Evolutionary conservation across 2,888 invertebrate genomes (phyloP), one percentile per base, ranked within the genome.

Genomic region (Oscheius sp.): DNA sequence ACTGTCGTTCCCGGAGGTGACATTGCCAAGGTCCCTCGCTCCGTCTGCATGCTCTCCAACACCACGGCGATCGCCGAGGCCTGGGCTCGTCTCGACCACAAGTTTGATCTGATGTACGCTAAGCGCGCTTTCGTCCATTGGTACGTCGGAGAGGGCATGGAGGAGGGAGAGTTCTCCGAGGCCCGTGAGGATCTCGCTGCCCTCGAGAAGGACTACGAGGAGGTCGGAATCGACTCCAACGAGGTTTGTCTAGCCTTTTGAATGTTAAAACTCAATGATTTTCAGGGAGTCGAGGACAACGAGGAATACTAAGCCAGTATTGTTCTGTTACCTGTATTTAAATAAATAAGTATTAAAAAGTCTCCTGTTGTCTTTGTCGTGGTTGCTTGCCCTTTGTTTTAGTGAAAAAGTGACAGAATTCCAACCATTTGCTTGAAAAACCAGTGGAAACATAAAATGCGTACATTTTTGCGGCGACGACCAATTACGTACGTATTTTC

Each of bases 1-100:
- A 92, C 93, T 1, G 95, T 95, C 47, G 96, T 96, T 70, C 96
- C 96, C 29, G 95, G 95, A 32, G 96, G 96, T 58, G 96, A 96
- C 83, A 94, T 95, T 76, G 91, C 91, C 74, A 91, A 91, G 85
- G 90, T 91, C 2, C 84, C 95, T 77, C 92, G 94, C 80, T 94
- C 95, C 51, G 93, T 94, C 1, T 93, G 94, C 77, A 95, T 95
- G 93, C 91, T 95, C 70, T 93, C 94, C 88, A 96, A 96, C 91
- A 96, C 95, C 5, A 96, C 95, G 29, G 95, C 95, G 83, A 95
- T 95, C 87, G 93, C 94, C 13, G 93, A 94, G 87, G 95, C 95
- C 66, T 96, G 95, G 94, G 93, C 93, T 75, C 92, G 93, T 71
- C 90, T 95, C 35, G 92, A 93, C 85, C 92, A 92, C 85, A 95